Conservation (phyloP, 2,888 invertebrate genomes). For the Slavum lentiscoides region DNA sequence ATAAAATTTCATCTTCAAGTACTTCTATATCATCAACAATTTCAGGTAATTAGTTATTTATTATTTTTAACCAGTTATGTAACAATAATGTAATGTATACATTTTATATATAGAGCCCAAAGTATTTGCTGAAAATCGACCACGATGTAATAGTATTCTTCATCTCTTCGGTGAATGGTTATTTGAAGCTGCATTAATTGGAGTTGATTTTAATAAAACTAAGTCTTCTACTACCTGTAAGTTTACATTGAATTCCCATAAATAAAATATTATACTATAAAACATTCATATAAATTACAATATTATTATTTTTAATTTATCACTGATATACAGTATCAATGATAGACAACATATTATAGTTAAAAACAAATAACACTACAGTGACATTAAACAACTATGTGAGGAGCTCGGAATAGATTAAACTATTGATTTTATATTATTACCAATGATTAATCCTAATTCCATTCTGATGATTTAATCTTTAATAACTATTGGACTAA, state of each 20-base stretch:
- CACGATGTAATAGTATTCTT: slow-evolving; percentile 92
- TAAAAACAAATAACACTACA: too few relatives aligned
- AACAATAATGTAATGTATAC: neutral
- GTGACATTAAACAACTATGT: too few relatives aligned
- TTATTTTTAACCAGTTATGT: neutral
- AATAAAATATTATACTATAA: neutral
- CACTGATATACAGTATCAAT: too few relatives aligned
- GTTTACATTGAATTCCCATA: neutral
- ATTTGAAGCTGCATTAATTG: slow-evolving; percentile 92
- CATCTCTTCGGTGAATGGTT: slow-evolving; percentile 96
- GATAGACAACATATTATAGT: too few relatives aligned
- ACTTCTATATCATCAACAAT: slow-evolving; percentile 28
- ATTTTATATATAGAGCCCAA: slow-evolving; percentile 37
- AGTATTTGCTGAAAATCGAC: slow-evolving; percentile 59
- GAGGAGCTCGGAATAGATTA: too few relatives aligned
- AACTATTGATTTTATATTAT: too few relatives aligned
- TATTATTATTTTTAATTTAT: too few relatives aligned
- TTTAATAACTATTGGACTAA: too few relatives aligned
- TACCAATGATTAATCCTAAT: too few relatives aligned
- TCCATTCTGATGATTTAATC: too few relatives aligned
- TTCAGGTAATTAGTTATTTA: slow-evolving; percentile 11
- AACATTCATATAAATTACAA: neutral
- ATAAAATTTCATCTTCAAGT: slow-evolving; percentile 42
- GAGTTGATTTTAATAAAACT: slow-evolving; percentile 65
- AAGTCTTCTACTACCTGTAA: slow-evolving; percentile 45